These are phyloP conservation scores for Bombus superbus DNA, from an alignment of 1,140 invertebrate genomes.

Conservation along the genomic window DNA sequence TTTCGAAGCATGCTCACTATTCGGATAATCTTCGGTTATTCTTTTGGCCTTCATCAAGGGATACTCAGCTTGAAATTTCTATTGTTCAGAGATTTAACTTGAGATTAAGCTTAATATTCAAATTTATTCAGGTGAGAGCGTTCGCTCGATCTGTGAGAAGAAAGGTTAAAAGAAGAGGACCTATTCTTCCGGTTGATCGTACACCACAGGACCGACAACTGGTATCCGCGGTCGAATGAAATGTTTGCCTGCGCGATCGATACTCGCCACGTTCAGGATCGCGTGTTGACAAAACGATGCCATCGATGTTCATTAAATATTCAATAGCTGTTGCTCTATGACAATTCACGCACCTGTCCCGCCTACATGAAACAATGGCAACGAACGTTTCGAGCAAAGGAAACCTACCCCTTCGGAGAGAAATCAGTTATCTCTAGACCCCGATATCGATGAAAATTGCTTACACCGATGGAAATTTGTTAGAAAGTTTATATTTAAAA, in stretches of 20 bases:
- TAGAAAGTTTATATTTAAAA: background rate
- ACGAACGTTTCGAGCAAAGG: background rate
- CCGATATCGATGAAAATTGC: background rate
- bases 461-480: background rate
- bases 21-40: background rate
- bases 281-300: constrained; percentile 49
- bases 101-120: constrained; percentile 52
- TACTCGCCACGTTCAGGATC: constrained; percentile 18
- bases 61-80: constrained; percentile 28
- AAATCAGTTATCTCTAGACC: background rate
- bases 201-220: background rate
- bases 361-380: background rate
- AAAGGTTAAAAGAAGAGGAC: constrained; percentile 45
- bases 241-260: constrained; percentile 24
- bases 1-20: background rate
- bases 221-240: constrained; percentile 32
- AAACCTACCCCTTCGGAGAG: background rate
- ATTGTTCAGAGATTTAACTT: constrained; percentile 50
- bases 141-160: background rate
- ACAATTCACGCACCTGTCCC: constrained; percentile 34
- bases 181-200: constrained; percentile 2
- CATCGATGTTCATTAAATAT: constrained; percentile 52
- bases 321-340: constrained; percentile 27
- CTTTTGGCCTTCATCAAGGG: background rate
- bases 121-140: constrained; percentile 41